These are phyloP conservation scores for Hydrolagus affinis DNA, from an alignment of 2,113 vertebrate species.

Conservation along the genomic window DNA sequence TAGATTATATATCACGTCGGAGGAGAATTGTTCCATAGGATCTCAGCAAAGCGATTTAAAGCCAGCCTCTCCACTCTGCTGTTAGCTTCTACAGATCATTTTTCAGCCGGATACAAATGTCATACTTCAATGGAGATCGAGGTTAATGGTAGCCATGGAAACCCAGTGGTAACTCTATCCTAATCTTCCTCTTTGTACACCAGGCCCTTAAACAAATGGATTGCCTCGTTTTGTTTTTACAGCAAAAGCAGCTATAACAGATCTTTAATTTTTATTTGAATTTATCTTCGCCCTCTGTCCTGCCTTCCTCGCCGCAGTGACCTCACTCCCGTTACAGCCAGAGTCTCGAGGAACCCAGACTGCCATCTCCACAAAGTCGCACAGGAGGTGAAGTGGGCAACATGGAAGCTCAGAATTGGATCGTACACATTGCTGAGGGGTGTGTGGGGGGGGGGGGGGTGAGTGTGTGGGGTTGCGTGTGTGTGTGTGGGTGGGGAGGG, in stretches of 20 bases:
- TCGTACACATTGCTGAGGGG: not conserved
- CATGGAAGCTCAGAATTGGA: not conserved
- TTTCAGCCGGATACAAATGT: conserved; percentile 28
- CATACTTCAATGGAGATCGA: conserved; percentile 8
- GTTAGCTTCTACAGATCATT: conserved; percentile 6
- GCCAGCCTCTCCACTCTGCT: not conserved
- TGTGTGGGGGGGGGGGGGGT: not conserved
- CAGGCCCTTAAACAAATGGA: not conserved
- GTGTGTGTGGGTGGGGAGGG: too few relatives aligned
- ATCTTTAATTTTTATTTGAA: not conserved
- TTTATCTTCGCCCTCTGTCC: not conserved
- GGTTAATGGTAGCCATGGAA: conserved; percentile 26
- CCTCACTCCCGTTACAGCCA: not conserved
- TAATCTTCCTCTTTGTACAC: not conserved
- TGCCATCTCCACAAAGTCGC: not conserved
- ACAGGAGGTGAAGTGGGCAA: not conserved
- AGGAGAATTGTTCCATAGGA: not conserved
- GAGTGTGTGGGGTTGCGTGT: too few relatives aligned
- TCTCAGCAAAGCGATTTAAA: not conserved
- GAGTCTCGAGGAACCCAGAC: too few relatives aligned
- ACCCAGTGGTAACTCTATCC: conserved; percentile 11
- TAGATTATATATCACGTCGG: not conserved
- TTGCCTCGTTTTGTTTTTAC: not conserved
- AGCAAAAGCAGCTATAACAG: not conserved
- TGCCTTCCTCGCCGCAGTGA: not conserved